Conservation (phyloP, 2,797 vertebrate species). For the Esox masquinongy region DNA sequence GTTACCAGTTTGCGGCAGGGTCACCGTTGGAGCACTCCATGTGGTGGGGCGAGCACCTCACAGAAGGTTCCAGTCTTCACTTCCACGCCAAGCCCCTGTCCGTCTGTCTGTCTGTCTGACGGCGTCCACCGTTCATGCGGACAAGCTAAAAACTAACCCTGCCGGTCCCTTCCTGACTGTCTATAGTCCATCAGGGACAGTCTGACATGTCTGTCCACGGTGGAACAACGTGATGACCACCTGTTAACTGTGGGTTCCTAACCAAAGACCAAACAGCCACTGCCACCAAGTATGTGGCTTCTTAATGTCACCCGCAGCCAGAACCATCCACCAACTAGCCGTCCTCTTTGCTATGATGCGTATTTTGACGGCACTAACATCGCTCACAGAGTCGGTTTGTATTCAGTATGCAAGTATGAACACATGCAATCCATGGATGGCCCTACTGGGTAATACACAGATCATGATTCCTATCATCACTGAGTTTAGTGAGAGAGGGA, state of each 20-base stretch:
- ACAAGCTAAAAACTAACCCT: conserved; percentile 62
- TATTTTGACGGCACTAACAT: conserved; percentile 63
- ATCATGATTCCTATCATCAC: conserved; percentile 19
- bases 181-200: conserved; percentile 60
- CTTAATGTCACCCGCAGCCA: conserved; percentile 58
- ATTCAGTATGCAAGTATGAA: conserved; percentile 30
- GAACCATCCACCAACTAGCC: conserved; percentile 44
- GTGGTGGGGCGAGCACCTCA: conserved; percentile 78
- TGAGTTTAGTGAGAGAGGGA: conserved; percentile 15
- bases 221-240: conserved; percentile 49
- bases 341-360: conserved; percentile 65
- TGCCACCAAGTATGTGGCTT: conserved; percentile 46
- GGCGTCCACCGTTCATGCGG: conserved; percentile 55
- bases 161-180: conserved; percentile 70
- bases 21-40: conserved; percentile 84
- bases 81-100: conserved; percentile 77
- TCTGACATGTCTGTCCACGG: conserved; percentile 67
- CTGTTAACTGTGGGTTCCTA: conserved; percentile 64
- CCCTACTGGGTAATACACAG: conserved; percentile 20
- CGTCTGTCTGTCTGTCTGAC: conserved; percentile 64
- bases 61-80: conserved; percentile 75
- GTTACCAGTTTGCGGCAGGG: conserved; percentile 91
- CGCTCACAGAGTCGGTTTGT: conserved; percentile 44
- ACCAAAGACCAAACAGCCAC: conserved; percentile 61
- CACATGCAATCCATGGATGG: conserved; percentile 17